These are phyloP conservation scores for Pao palembangensis DNA, from an alignment of 2,113 vertebrate genomes.

Conservation along the genomic window DNA sequence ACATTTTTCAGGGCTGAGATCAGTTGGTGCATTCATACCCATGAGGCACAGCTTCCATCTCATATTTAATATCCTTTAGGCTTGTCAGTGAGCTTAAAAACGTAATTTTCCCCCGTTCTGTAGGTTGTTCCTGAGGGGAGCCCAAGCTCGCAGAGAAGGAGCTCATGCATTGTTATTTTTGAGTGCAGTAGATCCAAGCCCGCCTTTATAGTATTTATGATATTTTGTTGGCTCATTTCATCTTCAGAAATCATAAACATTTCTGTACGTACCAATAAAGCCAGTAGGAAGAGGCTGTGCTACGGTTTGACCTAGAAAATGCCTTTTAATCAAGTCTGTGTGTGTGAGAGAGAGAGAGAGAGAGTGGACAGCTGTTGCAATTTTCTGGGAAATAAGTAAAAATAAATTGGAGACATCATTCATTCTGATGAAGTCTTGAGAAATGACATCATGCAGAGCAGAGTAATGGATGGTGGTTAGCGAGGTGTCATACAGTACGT, in stretches of 20 bases:
- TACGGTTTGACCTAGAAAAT: conserved; percentile 11
- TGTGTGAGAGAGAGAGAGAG: conserved; percentile 1
- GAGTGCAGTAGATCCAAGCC: not conserved
- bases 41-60: too few species aligned
- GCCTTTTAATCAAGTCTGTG: conserved; percentile 18
- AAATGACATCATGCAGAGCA: not conserved
- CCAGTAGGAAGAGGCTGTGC: conserved; percentile 4
- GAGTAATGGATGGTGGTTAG: not conserved
- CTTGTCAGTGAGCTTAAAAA: too few species aligned
- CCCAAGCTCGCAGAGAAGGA: too few species aligned
- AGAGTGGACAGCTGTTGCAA: not conserved
- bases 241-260: not conserved
- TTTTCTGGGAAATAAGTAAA: not conserved
- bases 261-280: not conserved
- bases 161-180: too few species aligned
- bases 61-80: too few species aligned
- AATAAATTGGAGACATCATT: not conserved
- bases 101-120: too few species aligned
- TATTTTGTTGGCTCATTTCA: not conserved
- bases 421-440: not conserved
- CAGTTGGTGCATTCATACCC: too few species aligned
- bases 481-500: not conserved
- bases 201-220: not conserved
- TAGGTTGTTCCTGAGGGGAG: too few species aligned
- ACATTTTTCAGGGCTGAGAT: too few species aligned